Base-by-base conservation (phyloP, 2,888 invertebrate genomes). In the Zaprionus bogoriensis region DNA sequence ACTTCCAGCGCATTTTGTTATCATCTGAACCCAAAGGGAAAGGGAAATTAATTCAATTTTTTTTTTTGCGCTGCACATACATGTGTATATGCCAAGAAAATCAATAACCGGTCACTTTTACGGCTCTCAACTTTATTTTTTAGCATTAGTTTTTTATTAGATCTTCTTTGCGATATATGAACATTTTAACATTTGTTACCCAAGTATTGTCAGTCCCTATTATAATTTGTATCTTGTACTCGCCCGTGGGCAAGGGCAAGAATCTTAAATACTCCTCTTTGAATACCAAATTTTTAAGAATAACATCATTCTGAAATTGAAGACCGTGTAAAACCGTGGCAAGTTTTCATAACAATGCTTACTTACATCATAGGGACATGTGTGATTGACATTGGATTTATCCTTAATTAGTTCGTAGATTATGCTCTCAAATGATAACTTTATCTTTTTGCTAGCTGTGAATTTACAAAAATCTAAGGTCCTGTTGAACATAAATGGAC, bases 21-120 rank as follows among this genome's bases (percentile, higher is more conserved):
- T 53, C 20, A 19, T 22, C 22, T 39, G 1, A 17, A 2, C 10
- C 32, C 36, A 27, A 45, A 52, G 51, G 48, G 39, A 67, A 72
- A n/a, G n/a, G n/a, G n/a, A n/a, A n/a, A n/a, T n/a, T n/a, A n/a
- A 57, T 53, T 67, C 62, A 62, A 67, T 58, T 67, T 32, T 10
- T 67, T 32, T 10, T 60, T 47, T 30, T 36, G 38, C 28, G 47
- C 28, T 32, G 47, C 48, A 67, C n/a, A n/a, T n/a, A n/a, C n/a
- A n/a, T n/a, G n/a, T n/a, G 17, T n/a, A 14, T 30, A 63, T 28
- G 57, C 46, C 67, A 53, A 12, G n/a, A 27, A 36, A 38, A 47
- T 28, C 20, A 14, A n/a, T n/a, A n/a, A n/a, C n/a, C n/a, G n/a
- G n/a, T n/a, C n/a, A n/a, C n/a, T n/a, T n/a, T n/a, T n/a, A n/a